These are phyloP conservation scores for Darwinula stevensoni DNA, from an alignment of 2,888 invertebrate genomes.

Conservation along the genomic window DNA sequence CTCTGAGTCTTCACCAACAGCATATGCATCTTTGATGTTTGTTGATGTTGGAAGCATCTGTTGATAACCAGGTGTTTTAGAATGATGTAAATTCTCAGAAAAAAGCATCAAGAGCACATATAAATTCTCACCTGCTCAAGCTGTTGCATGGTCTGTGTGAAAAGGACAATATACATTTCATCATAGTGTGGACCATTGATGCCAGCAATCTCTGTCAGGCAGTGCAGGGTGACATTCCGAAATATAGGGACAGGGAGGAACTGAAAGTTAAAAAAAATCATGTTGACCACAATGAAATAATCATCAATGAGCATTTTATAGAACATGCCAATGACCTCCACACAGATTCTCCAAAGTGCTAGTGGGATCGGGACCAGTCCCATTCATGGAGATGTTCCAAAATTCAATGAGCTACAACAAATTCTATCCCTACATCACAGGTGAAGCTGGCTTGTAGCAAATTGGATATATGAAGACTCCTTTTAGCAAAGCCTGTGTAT, in stretches of 20 bases:
- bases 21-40: conserved; percentile 79
- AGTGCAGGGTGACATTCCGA: conserved; percentile 89
- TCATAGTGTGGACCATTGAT: conserved; percentile 57
- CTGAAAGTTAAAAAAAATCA: too few relatives aligned
- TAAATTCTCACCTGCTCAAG: conserved; percentile 30
- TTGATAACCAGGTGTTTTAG: conserved; percentile 7
- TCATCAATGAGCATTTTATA: conserved; percentile 4
- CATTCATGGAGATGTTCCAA: too few relatives aligned
- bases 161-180: conserved; percentile 63
- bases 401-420: conserved; percentile 5
- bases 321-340: background rate
- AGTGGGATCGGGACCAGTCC: too few relatives aligned
- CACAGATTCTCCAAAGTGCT: too few relatives aligned
- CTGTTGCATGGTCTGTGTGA: conserved; percentile 72
- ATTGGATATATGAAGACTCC: too few relatives aligned
- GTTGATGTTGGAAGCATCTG: conserved; percentile 64
- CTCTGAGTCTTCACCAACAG: conserved; percentile 74
- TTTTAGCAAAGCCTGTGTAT: too few relatives aligned
- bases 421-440: too few relatives aligned
- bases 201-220: conserved; percentile 89
- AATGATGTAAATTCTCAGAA: conserved; percentile 3
- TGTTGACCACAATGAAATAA: conserved; percentile 8
- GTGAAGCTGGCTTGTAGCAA: too few relatives aligned
- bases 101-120: conserved; percentile 5
- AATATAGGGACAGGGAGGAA: conserved; percentile 93